Evolutionary conservation across 2,113 vertebrate species (phyloP).

Genomic region (Rhea pennata): DNA sequence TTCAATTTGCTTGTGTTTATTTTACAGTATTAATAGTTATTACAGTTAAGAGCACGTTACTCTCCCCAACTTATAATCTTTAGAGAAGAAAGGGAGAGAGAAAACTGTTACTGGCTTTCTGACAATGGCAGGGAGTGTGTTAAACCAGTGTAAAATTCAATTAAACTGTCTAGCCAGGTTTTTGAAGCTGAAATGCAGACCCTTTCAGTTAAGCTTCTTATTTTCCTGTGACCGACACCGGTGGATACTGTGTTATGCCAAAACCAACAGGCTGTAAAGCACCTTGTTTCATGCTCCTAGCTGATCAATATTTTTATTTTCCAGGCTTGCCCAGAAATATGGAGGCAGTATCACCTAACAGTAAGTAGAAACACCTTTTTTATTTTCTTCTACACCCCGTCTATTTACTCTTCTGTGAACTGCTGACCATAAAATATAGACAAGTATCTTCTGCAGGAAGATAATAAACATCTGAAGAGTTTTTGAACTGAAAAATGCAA

Average conservation of each 20-base stretch:
- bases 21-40: conserved; percentile 54
- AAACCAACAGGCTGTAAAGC: conserved; percentile 90
- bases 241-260: conserved; percentile 88
- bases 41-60: conserved; percentile 45
- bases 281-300: conserved; percentile 89
- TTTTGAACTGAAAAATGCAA: conserved; percentile 67
- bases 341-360: conserved; percentile 98
- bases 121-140: conserved; percentile 84
- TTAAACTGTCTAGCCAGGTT: conserved; percentile 89
- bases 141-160: conserved; percentile 91
- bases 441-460: conserved; percentile 80
- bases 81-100: conserved; percentile 70
- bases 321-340: conserved; percentile 97
- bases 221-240: conserved; percentile 86
- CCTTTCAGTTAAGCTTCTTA: conserved; percentile 89
- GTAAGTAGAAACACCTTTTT: conserved; percentile 90
- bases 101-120: conserved; percentile 84
- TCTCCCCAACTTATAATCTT: conserved; percentile 77
- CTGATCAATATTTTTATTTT: conserved; percentile 90
- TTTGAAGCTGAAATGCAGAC: conserved; percentile 89
- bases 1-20: conserved; percentile 53
- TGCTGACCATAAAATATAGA: conserved; percentile 87
- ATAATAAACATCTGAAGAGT: conserved; percentile 84
- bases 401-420: conserved; percentile 86
- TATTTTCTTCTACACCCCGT: conserved; percentile 83